Base-by-base conservation (phyloP, 2,888 invertebrate species). In the Meliscaeva auricollis region DNA sequence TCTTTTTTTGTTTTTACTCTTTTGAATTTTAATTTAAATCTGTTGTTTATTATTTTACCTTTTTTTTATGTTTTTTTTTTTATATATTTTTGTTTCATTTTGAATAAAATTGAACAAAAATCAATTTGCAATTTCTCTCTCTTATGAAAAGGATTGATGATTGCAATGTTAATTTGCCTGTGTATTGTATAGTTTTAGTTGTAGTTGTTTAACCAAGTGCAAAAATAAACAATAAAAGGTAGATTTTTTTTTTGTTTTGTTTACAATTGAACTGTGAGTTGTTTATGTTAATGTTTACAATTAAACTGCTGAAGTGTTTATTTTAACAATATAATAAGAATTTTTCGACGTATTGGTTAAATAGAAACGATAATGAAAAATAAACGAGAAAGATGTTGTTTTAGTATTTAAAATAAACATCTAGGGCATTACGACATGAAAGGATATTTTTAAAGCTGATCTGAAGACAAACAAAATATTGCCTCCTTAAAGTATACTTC, bases 41-140 rank as follows among this genome's bases (percentile, higher is more conserved):
- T 15, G 56, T 69, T 69, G 15, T 62, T 35, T 62, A 62, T 62
- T 62, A 44, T 62, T 62, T 48, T 48, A 48, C 32, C n/a, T 46
- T 66, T 35, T 32, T 30, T 35, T 11, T 6, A 6, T 54, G 6
- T 32, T 2, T 48, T 20, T 48, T 48, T 7, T 48, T 35, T 58
- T 5, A 11, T 17, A 32, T 56, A 2, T 0, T 20, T 58, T 38
- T 5, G 9, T 15, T 58, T 5, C 7, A 4, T n/a, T 35, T 38
- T 52, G 15, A 22, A 76, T 38, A 58, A 56, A 38, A 52, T 76
- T 32, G 48, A 52, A 20, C 26, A 54, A 70, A 54, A 77, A 77
- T 62, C 52, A 62, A 73, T 73, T 73, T 62, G 30, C 15, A 69
- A 52, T 58, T 54, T 54, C 15, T 38, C 41, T 52, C 9, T 35